phyloP scores from a whole-genome alignment of 2,888 invertebrate species.

The Pedicia rivosa region DNA sequence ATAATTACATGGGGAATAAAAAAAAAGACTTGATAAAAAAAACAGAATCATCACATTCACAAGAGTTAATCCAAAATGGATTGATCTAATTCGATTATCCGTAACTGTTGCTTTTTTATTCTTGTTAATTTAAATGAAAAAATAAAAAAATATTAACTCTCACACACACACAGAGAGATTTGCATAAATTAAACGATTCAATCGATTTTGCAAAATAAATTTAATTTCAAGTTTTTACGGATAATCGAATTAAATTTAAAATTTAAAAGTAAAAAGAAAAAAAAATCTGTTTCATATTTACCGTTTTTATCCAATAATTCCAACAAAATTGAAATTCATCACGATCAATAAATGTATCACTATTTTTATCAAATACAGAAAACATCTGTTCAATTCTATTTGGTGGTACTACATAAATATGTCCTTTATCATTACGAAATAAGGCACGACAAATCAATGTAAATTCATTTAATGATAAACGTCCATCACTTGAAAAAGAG shows the following conservation, averaged over 20 bases:
- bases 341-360: constrained; percentile 58
- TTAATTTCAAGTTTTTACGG: too few relatives aligned
- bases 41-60: too few relatives aligned
- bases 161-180: too few relatives aligned
- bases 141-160: too few relatives aligned
- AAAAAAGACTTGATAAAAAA: too few relatives aligned
- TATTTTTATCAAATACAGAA: constrained; percentile 63
- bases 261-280: not conserved
- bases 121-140: too few relatives aligned
- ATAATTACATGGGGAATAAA: too few relatives aligned
- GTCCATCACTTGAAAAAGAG: constrained; percentile 47
- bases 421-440: constrained; percentile 73
- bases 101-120: too few relatives aligned
- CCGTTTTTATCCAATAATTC: constrained; percentile 83
- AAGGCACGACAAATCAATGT: constrained; percentile 67
- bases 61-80: too few relatives aligned
- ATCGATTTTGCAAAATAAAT: too few relatives aligned
- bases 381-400: constrained; percentile 59
- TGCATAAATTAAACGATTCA: too few relatives aligned
- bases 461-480: constrained; percentile 60
- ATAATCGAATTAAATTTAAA: not conserved
- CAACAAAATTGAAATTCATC: constrained; percentile 77
- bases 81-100: too few relatives aligned
- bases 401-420: constrained; percentile 60
- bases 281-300: constrained; percentile 29